A percentile compares a stretch with the other conserved stretches of the same genome.
Conservation (phyloP, 2,113 vertebrate genomes). For the Thunnus maccoyii region DNA sequence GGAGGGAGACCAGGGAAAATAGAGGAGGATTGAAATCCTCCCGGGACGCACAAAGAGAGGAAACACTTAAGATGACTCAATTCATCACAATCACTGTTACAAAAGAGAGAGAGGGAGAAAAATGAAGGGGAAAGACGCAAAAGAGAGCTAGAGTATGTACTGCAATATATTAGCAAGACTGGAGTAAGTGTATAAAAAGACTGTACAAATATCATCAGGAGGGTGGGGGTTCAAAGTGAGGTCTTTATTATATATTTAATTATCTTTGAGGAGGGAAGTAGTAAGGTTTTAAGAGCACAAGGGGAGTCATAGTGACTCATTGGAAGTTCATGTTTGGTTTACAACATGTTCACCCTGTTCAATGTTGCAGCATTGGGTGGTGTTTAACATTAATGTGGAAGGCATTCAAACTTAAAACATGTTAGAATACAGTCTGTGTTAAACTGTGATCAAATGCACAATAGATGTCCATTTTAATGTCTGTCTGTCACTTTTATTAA, state of each 20-base stretch:
- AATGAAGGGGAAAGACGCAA: slow-evolving; percentile 42
- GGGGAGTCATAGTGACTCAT: slow-evolving; percentile 5
- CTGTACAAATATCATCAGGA: slow-evolving; percentile 14
- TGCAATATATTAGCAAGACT: slow-evolving; percentile 67
- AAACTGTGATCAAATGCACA: no score
- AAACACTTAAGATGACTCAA: slow-evolving; percentile 84
- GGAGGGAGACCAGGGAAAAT: slow-evolving; percentile 36
- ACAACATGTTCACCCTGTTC: not conserved
- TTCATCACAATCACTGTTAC: slow-evolving; percentile 81
- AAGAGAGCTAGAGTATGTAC: slow-evolving; percentile 50
- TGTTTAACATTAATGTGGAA: no score
- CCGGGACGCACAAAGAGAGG: slow-evolving; percentile 74
- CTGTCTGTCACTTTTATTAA: no score
- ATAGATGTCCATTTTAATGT: no score
- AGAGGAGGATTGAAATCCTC: slow-evolving; percentile 72
- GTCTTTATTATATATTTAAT: slow-evolving; percentile 25
- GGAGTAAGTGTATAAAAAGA: slow-evolving; percentile 47
- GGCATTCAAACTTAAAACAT: no score
- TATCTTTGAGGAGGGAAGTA: slow-evolving; percentile 11
- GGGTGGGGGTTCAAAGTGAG: slow-evolving; percentile 1
- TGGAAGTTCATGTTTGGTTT: slow-evolving; percentile 7
- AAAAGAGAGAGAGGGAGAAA: slow-evolving; percentile 53
- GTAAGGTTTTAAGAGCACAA: not conserved
- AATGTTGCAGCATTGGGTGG: not conserved
- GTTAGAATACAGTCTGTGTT: no score